These are phyloP conservation scores for Ciconia stormi DNA, from an alignment of 2,113 vertebrate species.

Conservation along the genomic window DNA sequence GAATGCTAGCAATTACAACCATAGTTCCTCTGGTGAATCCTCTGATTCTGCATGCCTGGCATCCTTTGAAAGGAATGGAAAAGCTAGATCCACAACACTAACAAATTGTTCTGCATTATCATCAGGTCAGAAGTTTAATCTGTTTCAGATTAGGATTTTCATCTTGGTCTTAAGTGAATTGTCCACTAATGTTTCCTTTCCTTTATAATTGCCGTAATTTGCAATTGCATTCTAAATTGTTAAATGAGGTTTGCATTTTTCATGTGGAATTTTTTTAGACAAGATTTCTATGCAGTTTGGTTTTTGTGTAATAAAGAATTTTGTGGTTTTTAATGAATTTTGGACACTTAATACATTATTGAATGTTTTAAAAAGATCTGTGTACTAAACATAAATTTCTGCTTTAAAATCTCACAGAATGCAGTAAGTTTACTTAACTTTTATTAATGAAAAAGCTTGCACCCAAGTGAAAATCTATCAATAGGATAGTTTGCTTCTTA, in stretches of 20 bases:
- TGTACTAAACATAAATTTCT: neutral
- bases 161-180: neutral
- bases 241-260: neutral
- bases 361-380: neutral
- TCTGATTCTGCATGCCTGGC: conserved; percentile 66
- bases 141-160: neutral
- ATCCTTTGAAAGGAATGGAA: conserved; percentile 64
- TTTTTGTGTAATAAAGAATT: neutral
- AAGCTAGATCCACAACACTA: conserved; percentile 66
- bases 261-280: rapidly evolving
- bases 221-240: neutral
- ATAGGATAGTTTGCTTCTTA: neutral
- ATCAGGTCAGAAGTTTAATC: conserved; percentile 76
- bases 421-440: neutral
- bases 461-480: neutral
- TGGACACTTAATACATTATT: neutral
- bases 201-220: neutral
- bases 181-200: neutral
- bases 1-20: conserved; percentile 15
- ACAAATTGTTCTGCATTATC: conserved; percentile 63
- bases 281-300: neutral
- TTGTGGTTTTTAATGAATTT: neutral
- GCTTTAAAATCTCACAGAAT: neutral
- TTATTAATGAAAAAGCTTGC: neutral
- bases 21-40: conserved; percentile 78